Evolutionary conservation across 2,797 vertebrate genomes (phyloP).

Genomic region (Melanotaenia trifasciata): DNA sequence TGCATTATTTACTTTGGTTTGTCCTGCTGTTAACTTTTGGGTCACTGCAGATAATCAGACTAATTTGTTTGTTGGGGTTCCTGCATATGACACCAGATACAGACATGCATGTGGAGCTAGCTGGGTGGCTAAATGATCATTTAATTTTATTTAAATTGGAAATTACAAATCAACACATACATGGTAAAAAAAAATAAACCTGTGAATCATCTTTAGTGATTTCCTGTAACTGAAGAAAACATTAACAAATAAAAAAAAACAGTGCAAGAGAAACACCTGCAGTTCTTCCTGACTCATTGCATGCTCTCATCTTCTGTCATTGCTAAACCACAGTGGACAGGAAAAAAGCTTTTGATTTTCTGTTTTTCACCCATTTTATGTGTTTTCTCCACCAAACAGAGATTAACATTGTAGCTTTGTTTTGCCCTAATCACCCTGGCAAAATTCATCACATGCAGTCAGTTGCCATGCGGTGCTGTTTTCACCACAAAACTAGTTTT

Average conservation of each 20-base stretch:
- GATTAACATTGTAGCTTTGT: conserved; percentile 20
- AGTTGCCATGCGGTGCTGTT: conserved; percentile 4
- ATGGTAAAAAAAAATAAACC: conserved; percentile 1
- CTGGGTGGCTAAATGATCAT: neutral
- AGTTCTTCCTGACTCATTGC: conserved; percentile 50
- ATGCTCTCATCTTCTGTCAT: conserved; percentile 49
- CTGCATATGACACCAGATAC: neutral
- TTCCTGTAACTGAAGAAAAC: conserved; percentile 25
- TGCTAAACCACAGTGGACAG: conserved; percentile 35
- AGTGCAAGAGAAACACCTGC: conserved; percentile 62
- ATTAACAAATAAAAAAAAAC: conserved; percentile 29
- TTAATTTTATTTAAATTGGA: neutral
- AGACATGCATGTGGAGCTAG: neutral
- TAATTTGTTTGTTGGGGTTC: neutral
- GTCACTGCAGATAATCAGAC: conserved; percentile 2
- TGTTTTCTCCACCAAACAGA: conserved; percentile 20
- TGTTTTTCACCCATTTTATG: conserved; percentile 20
- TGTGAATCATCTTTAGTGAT: conserved; percentile 21
- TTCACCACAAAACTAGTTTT: conserved; percentile 27
- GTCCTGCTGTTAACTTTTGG: neutral
- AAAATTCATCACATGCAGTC: conserved; percentile 7
- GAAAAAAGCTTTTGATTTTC: conserved; percentile 13
- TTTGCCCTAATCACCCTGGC: no score
- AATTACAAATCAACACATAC: neutral
- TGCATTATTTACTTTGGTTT: neutral